Conservation (phyloP, 1,140 invertebrate genomes). For the Apolygus lucorum region DNA sequence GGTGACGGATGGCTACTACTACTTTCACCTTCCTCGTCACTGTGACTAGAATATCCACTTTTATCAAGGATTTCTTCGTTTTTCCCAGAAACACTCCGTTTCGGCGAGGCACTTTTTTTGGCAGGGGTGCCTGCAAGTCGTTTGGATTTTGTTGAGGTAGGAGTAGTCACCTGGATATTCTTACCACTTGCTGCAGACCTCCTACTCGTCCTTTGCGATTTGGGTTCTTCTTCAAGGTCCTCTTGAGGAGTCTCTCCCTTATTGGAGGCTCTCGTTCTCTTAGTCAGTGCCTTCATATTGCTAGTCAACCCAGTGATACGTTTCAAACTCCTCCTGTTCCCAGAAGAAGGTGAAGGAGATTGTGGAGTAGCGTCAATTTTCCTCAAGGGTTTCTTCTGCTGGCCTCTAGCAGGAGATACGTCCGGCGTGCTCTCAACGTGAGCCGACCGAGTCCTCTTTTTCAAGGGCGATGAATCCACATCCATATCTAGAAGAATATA, state of each 20-base stretch:
- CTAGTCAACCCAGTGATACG: too few relatives aligned
- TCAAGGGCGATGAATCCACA: background rate
- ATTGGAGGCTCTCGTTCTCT: too few relatives aligned
- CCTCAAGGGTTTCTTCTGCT: background rate
- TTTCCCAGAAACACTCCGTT: background rate
- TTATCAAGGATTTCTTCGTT: background rate
- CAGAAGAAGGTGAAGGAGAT: background rate
- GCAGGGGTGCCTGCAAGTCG: too few relatives aligned
- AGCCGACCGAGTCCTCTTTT: background rate
- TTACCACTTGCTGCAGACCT: too few relatives aligned
- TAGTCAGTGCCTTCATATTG: too few relatives aligned
- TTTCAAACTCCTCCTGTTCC: background rate
- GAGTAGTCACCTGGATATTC: too few relatives aligned
- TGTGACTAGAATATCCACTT: background rate
- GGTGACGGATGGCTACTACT: conserved; percentile 5
- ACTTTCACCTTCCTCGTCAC: conserved; percentile 3
- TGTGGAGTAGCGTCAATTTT: too few relatives aligned
- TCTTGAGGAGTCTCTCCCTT: too few relatives aligned
- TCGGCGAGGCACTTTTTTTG: background rate
- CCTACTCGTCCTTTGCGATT: too few relatives aligned
- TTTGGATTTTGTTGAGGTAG: too few relatives aligned
- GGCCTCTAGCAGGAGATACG: background rate
- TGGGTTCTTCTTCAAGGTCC: too few relatives aligned
- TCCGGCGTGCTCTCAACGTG: background rate
- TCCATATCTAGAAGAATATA: background rate